phyloP scores from a whole-genome alignment of 1,140 invertebrate species.

The Drosophila parvula region DNA sequence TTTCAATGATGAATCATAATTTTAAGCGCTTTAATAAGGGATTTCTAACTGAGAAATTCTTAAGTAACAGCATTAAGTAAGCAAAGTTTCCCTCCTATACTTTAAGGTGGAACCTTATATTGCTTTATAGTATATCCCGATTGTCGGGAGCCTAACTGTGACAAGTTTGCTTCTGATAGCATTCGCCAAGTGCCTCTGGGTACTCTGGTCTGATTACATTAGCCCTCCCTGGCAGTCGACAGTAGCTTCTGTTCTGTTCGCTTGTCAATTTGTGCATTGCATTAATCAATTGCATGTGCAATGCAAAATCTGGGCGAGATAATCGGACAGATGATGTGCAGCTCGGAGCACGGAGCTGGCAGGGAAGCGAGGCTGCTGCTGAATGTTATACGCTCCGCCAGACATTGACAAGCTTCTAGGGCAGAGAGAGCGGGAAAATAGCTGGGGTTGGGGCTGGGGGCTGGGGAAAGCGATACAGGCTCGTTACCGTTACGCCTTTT shows the following conservation, averaged over 20 bases:
- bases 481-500: constrained; percentile 56
- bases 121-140: background rate
- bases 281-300: constrained; percentile 51
- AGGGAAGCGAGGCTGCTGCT: background rate
- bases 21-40: background rate
- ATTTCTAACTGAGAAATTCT: background rate
- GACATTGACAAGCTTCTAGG: constrained; percentile 34
- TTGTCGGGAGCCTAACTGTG: background rate
- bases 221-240: constrained; percentile 1
- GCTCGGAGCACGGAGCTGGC: background rate
- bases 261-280: constrained; percentile 46
- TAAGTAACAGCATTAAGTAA: too few species aligned
- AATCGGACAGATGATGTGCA: constrained; percentile 47
- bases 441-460: background rate
- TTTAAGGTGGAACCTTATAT: too few species aligned
- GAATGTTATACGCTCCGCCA: constrained; percentile 33
- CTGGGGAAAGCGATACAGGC: constrained; percentile 20
- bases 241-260: constrained; percentile 16
- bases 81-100: background rate
- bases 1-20: too few species aligned
- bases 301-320: constrained; percentile 41
- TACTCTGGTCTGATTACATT: constrained; percentile 21
- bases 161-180: background rate
- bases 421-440: background rate
- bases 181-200: background rate